phyloP scores from a whole-genome alignment of 2,113 vertebrate species.

The Nycticorax nycticorax region DNA sequence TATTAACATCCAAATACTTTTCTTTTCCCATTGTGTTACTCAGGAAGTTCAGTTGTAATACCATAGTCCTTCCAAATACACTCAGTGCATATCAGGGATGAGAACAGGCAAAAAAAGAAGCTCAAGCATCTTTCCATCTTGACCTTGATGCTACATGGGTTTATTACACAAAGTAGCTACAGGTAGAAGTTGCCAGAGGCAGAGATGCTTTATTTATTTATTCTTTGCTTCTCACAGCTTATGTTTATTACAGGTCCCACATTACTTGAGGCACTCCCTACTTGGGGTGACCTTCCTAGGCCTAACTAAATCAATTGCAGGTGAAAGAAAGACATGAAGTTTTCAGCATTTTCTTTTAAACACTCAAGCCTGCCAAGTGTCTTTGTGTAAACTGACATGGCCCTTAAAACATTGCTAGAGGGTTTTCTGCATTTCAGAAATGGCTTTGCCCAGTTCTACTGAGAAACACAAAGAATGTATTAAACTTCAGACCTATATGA shows the following conservation, averaged over 20 bases:
- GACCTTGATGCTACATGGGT: background rate
- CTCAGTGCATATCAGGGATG: background rate
- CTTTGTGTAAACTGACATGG: background rate
- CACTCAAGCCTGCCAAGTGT: background rate
- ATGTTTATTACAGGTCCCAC: background rate
- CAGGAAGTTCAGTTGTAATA: conserved; percentile 3
- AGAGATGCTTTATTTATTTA: background rate
- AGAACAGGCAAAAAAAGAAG: background rate
- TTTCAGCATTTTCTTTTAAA: background rate
- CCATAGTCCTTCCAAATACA: background rate
- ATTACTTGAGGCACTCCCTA: background rate
- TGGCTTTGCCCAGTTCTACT: background rate
- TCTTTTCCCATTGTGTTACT: conserved; percentile 26
- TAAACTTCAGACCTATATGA: background rate
- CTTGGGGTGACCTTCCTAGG: background rate
- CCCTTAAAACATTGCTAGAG: background rate
- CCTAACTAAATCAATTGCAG: background rate
- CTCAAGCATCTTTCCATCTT: background rate
- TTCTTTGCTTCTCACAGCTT: background rate
- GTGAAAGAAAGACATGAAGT: background rate
- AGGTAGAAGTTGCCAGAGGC: background rate
- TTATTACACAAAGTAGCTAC: background rate
- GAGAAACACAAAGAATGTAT: background rate
- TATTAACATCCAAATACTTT: conserved; percentile 23
- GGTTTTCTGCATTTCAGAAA: background rate